Conservation (phyloP, 2,113 vertebrate genomes). For the Menura novaehollandiae region DNA sequence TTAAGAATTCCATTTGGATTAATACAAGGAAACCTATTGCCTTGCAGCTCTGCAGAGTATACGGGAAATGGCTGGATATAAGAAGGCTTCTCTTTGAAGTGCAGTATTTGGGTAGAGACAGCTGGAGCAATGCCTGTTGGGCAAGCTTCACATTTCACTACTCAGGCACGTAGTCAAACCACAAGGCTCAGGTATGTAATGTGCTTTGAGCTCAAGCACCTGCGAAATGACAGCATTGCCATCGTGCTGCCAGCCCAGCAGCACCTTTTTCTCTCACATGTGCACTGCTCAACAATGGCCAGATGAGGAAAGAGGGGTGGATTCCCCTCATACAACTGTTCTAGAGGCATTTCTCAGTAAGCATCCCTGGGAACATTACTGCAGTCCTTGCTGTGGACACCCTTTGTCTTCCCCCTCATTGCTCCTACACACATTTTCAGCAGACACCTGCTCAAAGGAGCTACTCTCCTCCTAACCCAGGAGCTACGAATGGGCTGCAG, state of each 20-base stretch:
- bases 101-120: not conserved
- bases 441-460: not conserved
- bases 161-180: not conserved
- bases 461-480: not conserved
- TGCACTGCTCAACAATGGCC: fast-evolving
- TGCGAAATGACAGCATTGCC: fast-evolving
- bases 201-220: fast-evolving
- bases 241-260: not conserved
- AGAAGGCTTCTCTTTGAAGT: not conserved
- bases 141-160: not conserved
- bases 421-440: not conserved
- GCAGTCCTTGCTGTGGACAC: not conserved
- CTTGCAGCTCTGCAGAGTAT: constrained; percentile 47
- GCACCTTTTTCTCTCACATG: fast-evolving
- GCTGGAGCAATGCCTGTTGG: not conserved
- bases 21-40: constrained; percentile 59
- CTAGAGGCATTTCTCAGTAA: not conserved
- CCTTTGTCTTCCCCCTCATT: not conserved
- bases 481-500: not conserved
- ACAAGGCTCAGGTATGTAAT: not conserved
- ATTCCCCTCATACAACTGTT: not conserved
- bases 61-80: not conserved
- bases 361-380: too few relatives aligned
- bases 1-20: constrained; percentile 67
- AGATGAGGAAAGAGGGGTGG: not conserved